Evolutionary conservation across 2,113 vertebrate genomes (phyloP).

Genomic region (Arvicanthis niloticus): DNA sequence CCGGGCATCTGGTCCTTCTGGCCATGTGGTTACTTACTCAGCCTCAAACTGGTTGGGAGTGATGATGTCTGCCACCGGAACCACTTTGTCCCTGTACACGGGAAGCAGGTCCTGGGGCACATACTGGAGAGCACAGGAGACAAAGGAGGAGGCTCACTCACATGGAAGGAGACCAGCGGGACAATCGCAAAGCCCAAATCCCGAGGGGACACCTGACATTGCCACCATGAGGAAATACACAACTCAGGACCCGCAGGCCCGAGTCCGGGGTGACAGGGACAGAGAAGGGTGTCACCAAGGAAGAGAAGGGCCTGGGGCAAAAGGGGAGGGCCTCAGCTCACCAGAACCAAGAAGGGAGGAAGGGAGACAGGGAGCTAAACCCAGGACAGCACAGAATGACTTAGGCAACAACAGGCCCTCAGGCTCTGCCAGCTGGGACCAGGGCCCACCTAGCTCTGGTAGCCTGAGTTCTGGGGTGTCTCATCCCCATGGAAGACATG

Average conservation of each 20-base stretch:
- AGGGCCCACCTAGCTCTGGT: too few species aligned
- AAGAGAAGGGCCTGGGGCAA: background rate
- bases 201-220: background rate
- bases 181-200: background rate
- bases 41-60: conserved; percentile 99
- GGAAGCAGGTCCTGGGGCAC: conserved; percentile 97
- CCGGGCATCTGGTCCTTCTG: background rate
- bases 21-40: conserved; percentile 90
- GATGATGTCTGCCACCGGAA: conserved; percentile 97
- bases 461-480: rapidly evolving
- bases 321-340: background rate
- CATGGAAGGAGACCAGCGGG: rapidly evolving
- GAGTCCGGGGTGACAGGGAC: background rate
- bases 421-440: too few species aligned
- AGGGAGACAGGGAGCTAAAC: background rate
- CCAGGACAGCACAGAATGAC: too few species aligned
- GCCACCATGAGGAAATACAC: too few species aligned
- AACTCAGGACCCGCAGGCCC: background rate
- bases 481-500: background rate
- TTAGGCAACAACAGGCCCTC: background rate
- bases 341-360: too few species aligned
- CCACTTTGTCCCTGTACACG: conserved; percentile 96
- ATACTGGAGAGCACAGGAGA: conserved; percentile 87
- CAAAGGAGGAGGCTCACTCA: background rate
- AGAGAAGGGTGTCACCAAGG: too few species aligned